Conservation (phyloP, 2,797 vertebrate species). For the Cuculus canorus region DNA sequence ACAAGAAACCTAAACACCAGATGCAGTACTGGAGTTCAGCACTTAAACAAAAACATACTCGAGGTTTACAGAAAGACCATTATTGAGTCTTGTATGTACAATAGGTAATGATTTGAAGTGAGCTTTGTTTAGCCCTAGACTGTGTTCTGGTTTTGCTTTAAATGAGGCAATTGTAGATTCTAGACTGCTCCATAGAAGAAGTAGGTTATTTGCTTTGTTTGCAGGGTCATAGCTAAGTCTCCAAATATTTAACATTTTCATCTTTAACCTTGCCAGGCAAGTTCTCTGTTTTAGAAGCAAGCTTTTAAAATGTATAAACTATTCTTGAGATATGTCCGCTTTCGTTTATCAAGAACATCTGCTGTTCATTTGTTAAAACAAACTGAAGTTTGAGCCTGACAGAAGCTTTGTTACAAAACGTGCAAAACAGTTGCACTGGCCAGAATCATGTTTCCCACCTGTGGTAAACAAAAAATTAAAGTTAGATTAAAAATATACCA, state of each 20-base stretch:
- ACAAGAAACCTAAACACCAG: conserved; percentile 16
- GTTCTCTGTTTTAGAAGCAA: conserved; percentile 5
- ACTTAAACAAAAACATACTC: neutral
- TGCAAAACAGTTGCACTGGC: neutral
- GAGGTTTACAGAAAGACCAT: neutral
- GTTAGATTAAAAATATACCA: neutral
- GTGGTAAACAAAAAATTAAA: neutral
- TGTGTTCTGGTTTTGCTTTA: neutral
- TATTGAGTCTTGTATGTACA: neutral
- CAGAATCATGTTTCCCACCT: neutral
- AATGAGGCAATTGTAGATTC: neutral
- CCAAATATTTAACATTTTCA: conserved; percentile 47
- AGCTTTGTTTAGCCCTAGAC: neutral
- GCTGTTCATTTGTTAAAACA: conserved; percentile 30
- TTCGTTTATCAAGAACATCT: conserved; percentile 49
- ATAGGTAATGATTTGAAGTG: neutral
- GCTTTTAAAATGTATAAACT: conserved; percentile 10
- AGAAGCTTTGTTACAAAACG: neutral
- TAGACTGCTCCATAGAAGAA: neutral
- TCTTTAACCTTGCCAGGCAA: conserved; percentile 10
- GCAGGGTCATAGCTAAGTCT: neutral
- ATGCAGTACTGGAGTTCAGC: neutral
- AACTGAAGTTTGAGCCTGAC: neutral
- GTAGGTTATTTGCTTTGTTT: neutral
- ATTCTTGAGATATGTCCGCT: conserved; percentile 42